Evolutionary conservation across 2,113 vertebrate species (phyloP).

Genomic region (Morone saxatilis): DNA sequence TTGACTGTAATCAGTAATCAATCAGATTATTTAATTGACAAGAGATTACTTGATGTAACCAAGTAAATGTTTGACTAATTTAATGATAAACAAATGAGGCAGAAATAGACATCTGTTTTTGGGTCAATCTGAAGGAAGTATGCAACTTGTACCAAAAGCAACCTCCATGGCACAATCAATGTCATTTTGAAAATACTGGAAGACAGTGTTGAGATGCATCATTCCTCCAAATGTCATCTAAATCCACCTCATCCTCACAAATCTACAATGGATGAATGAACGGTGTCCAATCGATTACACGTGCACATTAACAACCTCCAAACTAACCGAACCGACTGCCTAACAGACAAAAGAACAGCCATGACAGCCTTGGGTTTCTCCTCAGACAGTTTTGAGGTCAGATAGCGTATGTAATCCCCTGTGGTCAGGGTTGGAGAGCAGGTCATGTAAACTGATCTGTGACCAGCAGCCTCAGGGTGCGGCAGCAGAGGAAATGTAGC

Average conservation of each 20-base stretch:
- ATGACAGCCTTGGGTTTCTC: background rate
- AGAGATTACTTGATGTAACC: background rate
- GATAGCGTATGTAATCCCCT: conserved; percentile 49
- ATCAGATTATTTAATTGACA: background rate
- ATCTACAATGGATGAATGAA: background rate
- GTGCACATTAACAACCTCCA: background rate
- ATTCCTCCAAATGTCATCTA: background rate
- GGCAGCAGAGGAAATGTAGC: conserved; percentile 65
- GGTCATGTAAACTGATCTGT: conserved; percentile 67
- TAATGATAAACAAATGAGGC: too few species aligned
- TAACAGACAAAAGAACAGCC: background rate
- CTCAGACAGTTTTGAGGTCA: conserved; percentile 57
- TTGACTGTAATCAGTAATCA: background rate
- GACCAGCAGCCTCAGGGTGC: conserved; percentile 46
- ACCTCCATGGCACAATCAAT: background rate
- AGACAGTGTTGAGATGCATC: background rate
- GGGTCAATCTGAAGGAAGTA: background rate
- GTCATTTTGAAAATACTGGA: background rate
- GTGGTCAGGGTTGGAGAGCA: conserved; percentile 45
- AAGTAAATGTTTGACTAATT: background rate
- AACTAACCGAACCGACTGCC: background rate
- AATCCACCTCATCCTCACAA: background rate
- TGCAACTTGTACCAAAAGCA: background rate
- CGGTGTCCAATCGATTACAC: background rate
- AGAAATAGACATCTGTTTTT: background rate